Evolutionary conservation across 2,888 invertebrate genomes (phyloP).

Genomic region (Lacanobia wlatinum): DNA sequence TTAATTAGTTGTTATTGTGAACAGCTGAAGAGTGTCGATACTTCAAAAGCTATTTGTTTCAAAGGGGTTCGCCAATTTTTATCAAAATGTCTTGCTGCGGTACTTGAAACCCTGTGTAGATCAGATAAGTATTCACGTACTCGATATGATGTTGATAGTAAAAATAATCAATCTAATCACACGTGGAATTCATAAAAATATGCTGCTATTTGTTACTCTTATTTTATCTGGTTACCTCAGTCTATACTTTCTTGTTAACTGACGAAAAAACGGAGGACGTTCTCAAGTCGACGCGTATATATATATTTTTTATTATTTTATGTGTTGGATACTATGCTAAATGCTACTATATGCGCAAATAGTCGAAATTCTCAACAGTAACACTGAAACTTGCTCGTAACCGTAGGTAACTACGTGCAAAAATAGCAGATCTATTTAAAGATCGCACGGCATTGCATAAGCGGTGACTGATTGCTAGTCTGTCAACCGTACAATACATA

Average conservation of each 20-base stretch:
- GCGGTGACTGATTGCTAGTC: slow-evolving; percentile 26
- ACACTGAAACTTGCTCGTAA: neutral
- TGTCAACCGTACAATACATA: slow-evolving; percentile 48
- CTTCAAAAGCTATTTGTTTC: slow-evolving; percentile 11
- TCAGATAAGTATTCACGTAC: slow-evolving; percentile 28
- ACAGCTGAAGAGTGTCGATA: neutral
- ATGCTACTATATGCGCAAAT: neutral
- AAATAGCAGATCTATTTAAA: slow-evolving; percentile 49
- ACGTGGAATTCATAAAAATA: neutral
- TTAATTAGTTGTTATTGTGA: slow-evolving; percentile 5
- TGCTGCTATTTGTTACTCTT: too few relatives aligned
- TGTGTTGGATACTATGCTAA: neutral
- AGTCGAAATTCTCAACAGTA: neutral
- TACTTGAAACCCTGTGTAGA: slow-evolving; percentile 28
- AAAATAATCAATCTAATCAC: slow-evolving; percentile 22
- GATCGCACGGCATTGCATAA: slow-evolving; percentile 32
- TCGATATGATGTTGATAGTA: slow-evolving; percentile 12
- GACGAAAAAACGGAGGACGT: too few relatives aligned
- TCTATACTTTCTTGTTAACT: too few relatives aligned
- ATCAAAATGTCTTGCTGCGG: slow-evolving; percentile 13
- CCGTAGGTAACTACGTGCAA: slow-evolving; percentile 3
- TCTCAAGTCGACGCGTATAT: too few relatives aligned
- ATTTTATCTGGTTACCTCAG: too few relatives aligned
- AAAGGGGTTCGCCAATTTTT: neutral
- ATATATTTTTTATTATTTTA: neutral